Percentiles rank a stretch among this genome's conserved stretches.
These are phyloP conservation scores for Calliopum simillimum DNA, from an alignment of 2,888 invertebrate species.

Conservation along the genomic window DNA sequence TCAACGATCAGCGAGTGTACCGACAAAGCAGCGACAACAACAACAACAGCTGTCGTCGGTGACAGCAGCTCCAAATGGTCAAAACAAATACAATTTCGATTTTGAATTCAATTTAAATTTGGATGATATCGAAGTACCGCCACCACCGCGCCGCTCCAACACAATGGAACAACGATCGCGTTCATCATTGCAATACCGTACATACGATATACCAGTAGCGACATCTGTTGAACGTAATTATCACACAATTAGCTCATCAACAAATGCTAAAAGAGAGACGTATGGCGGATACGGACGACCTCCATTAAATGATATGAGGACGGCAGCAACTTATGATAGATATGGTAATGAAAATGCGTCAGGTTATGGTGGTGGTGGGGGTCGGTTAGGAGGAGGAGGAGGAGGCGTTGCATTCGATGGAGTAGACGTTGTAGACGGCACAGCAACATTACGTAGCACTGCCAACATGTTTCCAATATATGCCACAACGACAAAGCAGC, in stretches of 20 bases:
- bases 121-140: slow-evolving; percentile 46
- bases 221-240: slow-evolving; percentile 64
- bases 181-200: slow-evolving; percentile 50
- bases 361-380: slow-evolving; percentile 46
- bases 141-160: slow-evolving; percentile 43
- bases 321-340: slow-evolving; percentile 26
- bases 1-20: slow-evolving; percentile 42
- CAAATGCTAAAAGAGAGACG: slow-evolving; percentile 45
- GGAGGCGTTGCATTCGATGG: too few relatives aligned
- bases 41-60: slow-evolving; percentile 29
- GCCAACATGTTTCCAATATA: slow-evolving; percentile 57
- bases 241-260: slow-evolving; percentile 63
- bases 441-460: slow-evolving; percentile 28
- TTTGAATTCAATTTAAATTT: slow-evolving; percentile 61
- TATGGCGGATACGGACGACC: slow-evolving; percentile 42
- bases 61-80: slow-evolving; percentile 41
- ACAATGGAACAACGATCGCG: slow-evolving; percentile 52
- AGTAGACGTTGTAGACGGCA: slow-evolving; percentile 29
- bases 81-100: slow-evolving; percentile 58
- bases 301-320: slow-evolving; percentile 42
- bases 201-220: slow-evolving; percentile 57
- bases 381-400: not conserved
- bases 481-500: slow-evolving; percentile 58
- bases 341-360: slow-evolving; percentile 51
- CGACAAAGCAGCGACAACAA: not conserved